Evolutionary conservation across 2,888 invertebrate genomes (phyloP), one percentile per base, ranked within the genome.

Genomic region (Agrotis puta): DNA sequence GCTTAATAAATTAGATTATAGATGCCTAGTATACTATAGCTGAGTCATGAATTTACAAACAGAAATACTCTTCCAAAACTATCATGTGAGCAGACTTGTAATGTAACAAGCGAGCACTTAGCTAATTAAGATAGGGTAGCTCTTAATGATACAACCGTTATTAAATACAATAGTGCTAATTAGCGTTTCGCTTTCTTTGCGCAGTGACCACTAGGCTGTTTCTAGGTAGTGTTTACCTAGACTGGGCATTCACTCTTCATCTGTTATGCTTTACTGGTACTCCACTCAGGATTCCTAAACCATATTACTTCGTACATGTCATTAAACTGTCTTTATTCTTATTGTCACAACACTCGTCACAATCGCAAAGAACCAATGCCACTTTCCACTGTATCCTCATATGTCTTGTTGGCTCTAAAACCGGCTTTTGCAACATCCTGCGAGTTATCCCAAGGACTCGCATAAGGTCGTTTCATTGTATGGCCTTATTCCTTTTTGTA

Each of bases 101-200:
- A 51, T 33, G 39, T 50, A 59, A 51, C 33, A 62, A 77, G 68
- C 48, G 27, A 54, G 27, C 50, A 56, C 59, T 79, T 39, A 14
- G 47, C 59, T 64, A 51, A 70, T 70, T 70, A 50, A 20, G 53
- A 69, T 67, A 68, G 72, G 68, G 54, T 68, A 68, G 71, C 73
- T 75, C 54, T 68, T 79, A 71, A 77, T 85, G 75, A 77, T 67
- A 77, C 67, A 67, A 72, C 22, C 66, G 66, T 71, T 74, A 71
- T 68, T 79, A 67, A 68, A 84, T 79, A 74, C 70, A 70, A 77
- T 70, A 76, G 57, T 77, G 69, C 59, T 74, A 70, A 74, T 74
- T 64, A 76, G 39, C 59, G 77, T 77, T 86, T 85, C 71, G 75
- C 85, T 85, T 85, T 86, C 85, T 80, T 74, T 75, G 64, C 68